Percentiles rank a stretch among this genome's conserved stretches.
Conservation (phyloP, 2,888 invertebrate genomes). For the Venusia cambrica region DNA sequence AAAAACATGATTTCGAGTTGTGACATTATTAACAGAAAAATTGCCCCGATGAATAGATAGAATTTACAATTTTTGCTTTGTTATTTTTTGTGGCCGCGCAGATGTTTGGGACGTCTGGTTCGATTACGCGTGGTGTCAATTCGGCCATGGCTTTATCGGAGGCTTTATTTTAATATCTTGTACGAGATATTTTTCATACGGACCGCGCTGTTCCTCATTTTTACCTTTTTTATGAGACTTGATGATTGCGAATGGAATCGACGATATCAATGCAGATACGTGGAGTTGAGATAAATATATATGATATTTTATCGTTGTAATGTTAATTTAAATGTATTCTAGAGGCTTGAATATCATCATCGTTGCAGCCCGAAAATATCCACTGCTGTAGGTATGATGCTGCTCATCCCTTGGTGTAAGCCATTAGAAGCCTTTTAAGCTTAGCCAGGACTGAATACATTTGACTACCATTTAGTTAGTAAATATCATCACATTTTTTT, state of each 20-base stretch:
- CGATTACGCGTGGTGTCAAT: slow-evolving; percentile 67
- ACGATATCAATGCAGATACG: slow-evolving; percentile 11
- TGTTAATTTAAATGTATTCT: no score
- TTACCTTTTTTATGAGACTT: slow-evolving; percentile 40
- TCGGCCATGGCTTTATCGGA: slow-evolving; percentile 49
- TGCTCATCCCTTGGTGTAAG: no score
- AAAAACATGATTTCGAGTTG: slow-evolving; percentile 59
- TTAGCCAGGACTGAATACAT: no score
- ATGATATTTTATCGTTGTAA: no score
- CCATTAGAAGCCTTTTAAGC: no score
- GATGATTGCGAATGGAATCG: slow-evolving; percentile 30
- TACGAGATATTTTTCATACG: slow-evolving; percentile 52
- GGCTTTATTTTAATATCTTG: slow-evolving; percentile 62
- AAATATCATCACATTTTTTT: slow-evolving; percentile 9
- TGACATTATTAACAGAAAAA: slow-evolving; percentile 74
- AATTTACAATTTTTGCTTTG: slow-evolving; percentile 51
- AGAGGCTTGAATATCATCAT: no score
- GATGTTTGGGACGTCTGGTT: slow-evolving; percentile 64
- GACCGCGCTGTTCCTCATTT: slow-evolving; percentile 43
- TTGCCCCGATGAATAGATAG: slow-evolving; percentile 58
- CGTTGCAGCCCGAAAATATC: no score
- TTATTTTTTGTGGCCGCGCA: slow-evolving; percentile 64
- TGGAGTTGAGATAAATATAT: no score
- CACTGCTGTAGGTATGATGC: no score
- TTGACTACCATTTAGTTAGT: no score